Evolutionary conservation across 2,113 vertebrate genomes (phyloP).

Genomic region (Tachycineta bicolor): DNA sequence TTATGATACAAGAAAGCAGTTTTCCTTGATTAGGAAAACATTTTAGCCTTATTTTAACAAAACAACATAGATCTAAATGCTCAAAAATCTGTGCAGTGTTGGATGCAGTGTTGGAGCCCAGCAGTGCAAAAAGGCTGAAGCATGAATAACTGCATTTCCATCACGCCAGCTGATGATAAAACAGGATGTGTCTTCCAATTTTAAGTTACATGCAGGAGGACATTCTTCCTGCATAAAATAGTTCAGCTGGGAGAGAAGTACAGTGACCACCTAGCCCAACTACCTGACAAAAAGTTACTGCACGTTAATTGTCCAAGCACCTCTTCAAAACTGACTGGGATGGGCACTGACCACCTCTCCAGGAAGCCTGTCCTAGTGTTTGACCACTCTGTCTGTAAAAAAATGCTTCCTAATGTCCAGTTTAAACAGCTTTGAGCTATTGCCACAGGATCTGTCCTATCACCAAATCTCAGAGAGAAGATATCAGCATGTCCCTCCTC

Average conservation of each 20-base stretch:
- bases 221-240: background rate
- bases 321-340: background rate
- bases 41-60: background rate
- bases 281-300: background rate
- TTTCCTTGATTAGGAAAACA: background rate
- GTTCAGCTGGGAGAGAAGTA: background rate
- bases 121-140: background rate
- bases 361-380: background rate
- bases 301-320: background rate
- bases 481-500: background rate
- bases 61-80: background rate
- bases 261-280: background rate
- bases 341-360: background rate
- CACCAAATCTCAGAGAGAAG: background rate
- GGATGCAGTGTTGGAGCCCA: background rate
- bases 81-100: background rate
- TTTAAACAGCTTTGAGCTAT: background rate
- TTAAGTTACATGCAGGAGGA: background rate
- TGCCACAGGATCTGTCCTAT: fast-evolving
- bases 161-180: background rate
- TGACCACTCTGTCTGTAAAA: background rate
- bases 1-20: background rate
- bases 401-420: background rate
- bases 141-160: background rate
- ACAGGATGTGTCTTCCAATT: background rate